Conservation (phyloP, 2,888 invertebrate species). For the Agrotis ipsilon region DNA sequence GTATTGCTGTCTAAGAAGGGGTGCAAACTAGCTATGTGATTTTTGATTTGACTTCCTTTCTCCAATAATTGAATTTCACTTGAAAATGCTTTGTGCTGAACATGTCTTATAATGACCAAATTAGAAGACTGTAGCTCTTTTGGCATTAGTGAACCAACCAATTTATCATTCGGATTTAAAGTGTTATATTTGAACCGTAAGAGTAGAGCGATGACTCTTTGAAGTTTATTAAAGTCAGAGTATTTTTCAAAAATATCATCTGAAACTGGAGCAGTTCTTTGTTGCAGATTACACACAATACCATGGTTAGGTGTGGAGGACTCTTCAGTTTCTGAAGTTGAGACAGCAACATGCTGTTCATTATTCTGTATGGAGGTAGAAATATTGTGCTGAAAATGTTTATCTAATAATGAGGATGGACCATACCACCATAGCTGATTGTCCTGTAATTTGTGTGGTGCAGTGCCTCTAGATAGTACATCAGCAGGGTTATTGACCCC, state of each 20-base stretch:
- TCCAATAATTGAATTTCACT: too few relatives aligned
- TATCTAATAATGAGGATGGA: background rate
- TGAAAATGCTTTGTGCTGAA: conserved; percentile 1
- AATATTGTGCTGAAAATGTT: background rate
- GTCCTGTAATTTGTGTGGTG: conserved; percentile 1
- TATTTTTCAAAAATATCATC: background rate
- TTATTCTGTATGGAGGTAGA: too few relatives aligned
- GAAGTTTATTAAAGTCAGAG: background rate
- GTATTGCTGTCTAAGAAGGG: background rate
- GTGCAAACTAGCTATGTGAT: background rate
- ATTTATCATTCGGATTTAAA: background rate
- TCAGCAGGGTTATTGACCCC: background rate
- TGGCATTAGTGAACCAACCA: background rate
- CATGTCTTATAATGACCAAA: background rate
- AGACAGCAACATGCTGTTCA: background rate
- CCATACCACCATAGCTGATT: conserved; percentile 3
- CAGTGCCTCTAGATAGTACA: background rate
- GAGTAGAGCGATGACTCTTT: background rate
- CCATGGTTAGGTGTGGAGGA: too few relatives aligned
- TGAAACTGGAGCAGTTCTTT: too few relatives aligned
- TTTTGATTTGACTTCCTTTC: too few relatives aligned
- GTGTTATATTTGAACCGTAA: background rate
- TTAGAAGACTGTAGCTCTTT: conserved; percentile 1
- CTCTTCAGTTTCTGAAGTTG: background rate
- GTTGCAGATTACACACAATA: too few relatives aligned